A percentile compares a stretch with the other conserved stretches of the same genome.
phyloP scores from a whole-genome alignment of 2,797 vertebrate genomes.

The Pempheris klunzingeri region DNA sequence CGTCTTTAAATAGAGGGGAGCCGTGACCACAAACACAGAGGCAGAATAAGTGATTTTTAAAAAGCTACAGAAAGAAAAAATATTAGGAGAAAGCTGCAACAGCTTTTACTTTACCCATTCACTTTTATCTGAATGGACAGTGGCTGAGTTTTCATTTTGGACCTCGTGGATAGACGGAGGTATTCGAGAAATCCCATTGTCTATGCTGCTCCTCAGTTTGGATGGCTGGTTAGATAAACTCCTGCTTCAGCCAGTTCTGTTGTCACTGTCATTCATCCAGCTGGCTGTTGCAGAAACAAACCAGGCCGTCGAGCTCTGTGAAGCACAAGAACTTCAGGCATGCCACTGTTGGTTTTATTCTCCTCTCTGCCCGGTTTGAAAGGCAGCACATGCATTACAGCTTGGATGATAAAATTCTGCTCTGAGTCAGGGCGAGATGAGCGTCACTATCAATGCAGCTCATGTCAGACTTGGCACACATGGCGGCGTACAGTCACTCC shows the following conservation, averaged over 20 bases:
- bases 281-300: conserved; percentile 61
- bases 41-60: not conserved
- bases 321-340: conserved; percentile 67
- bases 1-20: conserved; percentile 69
- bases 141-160: conserved; percentile 19
- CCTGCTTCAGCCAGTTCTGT: conserved; percentile 38
- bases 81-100: not conserved
- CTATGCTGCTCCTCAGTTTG: conserved; percentile 35
- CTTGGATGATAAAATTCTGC: conserved; percentile 53
- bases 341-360: conserved; percentile 70
- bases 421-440: conserved; percentile 51
- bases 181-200: conserved; percentile 58
- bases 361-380: conserved; percentile 35
- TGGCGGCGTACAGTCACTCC: conserved; percentile 23
- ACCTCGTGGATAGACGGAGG: conserved; percentile 18
- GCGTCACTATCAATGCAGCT: conserved; percentile 48
- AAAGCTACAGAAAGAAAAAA: not conserved
- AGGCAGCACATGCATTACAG: conserved; percentile 58
- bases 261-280: conserved; percentile 59
- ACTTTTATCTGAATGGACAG: conserved; percentile 11
- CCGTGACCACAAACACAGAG: conserved; percentile 44
- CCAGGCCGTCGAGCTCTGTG: conserved; percentile 43
- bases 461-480: conserved; percentile 58
- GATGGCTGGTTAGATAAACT: conserved; percentile 55
- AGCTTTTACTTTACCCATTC: not conserved